A percentile compares a stretch with the other conserved stretches of the same genome.
Evolutionary conservation across 2,113 vertebrate genomes (phyloP).

Genomic region (Pungitius pungitius): DNA sequence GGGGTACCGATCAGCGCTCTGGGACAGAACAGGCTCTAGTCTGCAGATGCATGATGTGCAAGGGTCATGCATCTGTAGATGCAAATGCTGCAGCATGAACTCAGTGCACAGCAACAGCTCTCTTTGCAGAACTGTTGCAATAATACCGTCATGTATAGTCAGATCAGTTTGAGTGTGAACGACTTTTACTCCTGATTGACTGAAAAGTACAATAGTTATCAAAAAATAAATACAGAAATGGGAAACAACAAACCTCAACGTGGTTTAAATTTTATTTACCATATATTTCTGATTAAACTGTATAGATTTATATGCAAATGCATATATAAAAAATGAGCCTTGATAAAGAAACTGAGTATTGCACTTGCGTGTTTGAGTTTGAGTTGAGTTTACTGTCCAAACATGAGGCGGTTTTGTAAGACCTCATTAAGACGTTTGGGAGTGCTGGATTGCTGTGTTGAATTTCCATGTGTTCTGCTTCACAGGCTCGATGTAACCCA

Average conservation of each 20-base stretch:
- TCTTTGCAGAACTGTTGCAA: background rate
- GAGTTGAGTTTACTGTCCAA: background rate
- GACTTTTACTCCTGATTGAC: background rate
- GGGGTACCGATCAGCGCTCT: background rate
- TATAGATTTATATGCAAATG: background rate
- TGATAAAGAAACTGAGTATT: background rate
- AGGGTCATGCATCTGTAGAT: background rate
- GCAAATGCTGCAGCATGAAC: background rate
- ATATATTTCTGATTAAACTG: background rate
- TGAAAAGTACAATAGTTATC: background rate
- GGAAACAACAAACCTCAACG: background rate
- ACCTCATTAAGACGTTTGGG: background rate
- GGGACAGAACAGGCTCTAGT: background rate
- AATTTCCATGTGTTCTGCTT: constrained; percentile 4
- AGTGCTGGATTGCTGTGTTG: background rate
- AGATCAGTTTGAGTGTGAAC: background rate
- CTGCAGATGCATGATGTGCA: background rate
- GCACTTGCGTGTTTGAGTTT: background rate
- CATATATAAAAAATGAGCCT: background rate
- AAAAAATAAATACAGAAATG: background rate
- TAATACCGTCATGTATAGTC: background rate
- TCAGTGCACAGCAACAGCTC: background rate
- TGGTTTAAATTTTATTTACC: background rate
- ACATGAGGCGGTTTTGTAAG: background rate
- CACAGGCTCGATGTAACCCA: constrained; percentile 1